Conservation (phyloP, 2,797 vertebrate genomes). For the Periparus ater region DNA sequence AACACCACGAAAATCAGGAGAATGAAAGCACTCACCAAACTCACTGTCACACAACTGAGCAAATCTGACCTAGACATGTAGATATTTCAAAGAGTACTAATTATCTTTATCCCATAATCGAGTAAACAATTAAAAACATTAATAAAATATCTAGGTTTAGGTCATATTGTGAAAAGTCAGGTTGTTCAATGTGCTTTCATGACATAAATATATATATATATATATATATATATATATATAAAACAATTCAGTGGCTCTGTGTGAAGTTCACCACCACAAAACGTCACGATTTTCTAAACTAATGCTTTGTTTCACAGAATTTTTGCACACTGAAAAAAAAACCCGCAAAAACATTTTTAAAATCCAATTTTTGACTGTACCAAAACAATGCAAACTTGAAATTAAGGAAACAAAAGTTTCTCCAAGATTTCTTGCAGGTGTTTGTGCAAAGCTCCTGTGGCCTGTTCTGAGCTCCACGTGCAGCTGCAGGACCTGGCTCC, state of each 20-base stretch:
- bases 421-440: rapidly evolving
- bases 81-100: not conserved
- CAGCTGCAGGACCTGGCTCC: not conserved
- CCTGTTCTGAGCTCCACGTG: rapidly evolving
- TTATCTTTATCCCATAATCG: not conserved
- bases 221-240: too few species aligned
- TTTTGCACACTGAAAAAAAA: not conserved
- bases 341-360: rapidly evolving
- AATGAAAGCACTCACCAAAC: not conserved
- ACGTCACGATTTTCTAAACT: rapidly evolving
- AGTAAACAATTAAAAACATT: not conserved
- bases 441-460: not conserved
- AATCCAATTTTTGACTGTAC: not conserved
- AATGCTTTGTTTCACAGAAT: not conserved
- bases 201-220: not conserved
- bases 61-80: not conserved
- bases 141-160: not conserved
- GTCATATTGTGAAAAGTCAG: not conserved
- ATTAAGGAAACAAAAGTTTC: not conserved
- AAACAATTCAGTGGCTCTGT: not conserved
- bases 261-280: not conserved
- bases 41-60: not conserved
- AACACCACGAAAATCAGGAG: not conserved
- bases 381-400: not conserved
- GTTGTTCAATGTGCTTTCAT: not conserved